Evolutionary conservation across 2,797 vertebrate species (phyloP).

Genomic region (Cirrhinus mrigala): DNA sequence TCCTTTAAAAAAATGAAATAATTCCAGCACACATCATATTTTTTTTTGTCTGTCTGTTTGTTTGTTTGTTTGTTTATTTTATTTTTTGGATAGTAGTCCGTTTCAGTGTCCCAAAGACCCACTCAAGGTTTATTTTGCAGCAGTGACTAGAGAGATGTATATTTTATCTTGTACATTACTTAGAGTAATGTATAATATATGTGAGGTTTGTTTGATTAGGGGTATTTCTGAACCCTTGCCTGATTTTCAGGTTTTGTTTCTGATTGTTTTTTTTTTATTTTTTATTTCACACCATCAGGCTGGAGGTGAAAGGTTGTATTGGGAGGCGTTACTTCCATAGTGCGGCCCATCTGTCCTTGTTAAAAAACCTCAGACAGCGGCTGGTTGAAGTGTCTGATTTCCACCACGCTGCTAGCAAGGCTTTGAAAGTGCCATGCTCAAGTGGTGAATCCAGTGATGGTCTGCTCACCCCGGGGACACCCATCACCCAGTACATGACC

Average conservation of each 20-base stretch:
- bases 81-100: neutral
- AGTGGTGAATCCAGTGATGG: constrained; percentile 74
- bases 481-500: constrained; percentile 76
- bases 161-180: neutral
- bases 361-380: constrained; percentile 88
- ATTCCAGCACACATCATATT: neutral
- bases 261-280: neutral
- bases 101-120: neutral
- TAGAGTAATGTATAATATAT: neutral
- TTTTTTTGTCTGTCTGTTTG: neutral
- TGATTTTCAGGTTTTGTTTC: neutral
- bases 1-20: neutral
- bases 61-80: neutral
- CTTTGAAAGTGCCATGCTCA: constrained; percentile 80
- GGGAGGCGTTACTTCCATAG: constrained; percentile 91
- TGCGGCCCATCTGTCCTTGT: constrained; percentile 79
- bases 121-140: neutral
- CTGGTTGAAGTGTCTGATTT: constrained; percentile 92
- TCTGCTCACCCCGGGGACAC: constrained; percentile 66
- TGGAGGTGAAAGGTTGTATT: constrained; percentile 91
- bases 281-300: constrained; percentile 70
- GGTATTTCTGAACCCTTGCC: neutral
- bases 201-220: constrained; percentile 6
- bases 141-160: neutral
- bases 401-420: constrained; percentile 93